phyloP scores from a whole-genome alignment of 1,140 invertebrate species.

The Centruroides sculpturatus region DNA sequence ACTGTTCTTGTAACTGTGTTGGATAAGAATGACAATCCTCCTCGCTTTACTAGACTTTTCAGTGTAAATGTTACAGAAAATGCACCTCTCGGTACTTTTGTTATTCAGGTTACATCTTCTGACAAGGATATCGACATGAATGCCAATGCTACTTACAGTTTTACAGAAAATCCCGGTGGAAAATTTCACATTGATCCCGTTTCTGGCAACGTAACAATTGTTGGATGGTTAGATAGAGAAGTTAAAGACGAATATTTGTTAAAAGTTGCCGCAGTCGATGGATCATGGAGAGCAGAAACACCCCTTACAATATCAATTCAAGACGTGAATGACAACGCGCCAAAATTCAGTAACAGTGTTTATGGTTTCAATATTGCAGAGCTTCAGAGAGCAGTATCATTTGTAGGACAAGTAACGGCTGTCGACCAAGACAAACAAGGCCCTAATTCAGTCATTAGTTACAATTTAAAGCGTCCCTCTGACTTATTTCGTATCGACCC shows the following conservation, averaged over 20 bases:
- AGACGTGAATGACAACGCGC: conserved; percentile 88
- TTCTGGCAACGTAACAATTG: conserved; percentile 81
- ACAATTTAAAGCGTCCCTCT: conserved; percentile 74
- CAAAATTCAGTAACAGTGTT: conserved; percentile 70
- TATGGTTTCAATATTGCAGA: conserved; percentile 86
- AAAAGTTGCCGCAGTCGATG: conserved; percentile 72
- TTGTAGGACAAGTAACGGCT: conserved; percentile 76
- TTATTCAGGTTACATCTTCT: conserved; percentile 78
- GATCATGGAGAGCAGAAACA: conserved; percentile 75
- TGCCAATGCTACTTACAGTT: conserved; percentile 74
- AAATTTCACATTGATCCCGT: conserved; percentile 77
- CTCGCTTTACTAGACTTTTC: conserved; percentile 78
- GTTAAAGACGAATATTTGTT: conserved; percentile 78
- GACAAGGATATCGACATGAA: conserved; percentile 75
- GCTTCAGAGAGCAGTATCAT: conserved; percentile 54
- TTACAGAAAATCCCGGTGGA: conserved; percentile 70
- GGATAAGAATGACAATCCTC: conserved; percentile 91
- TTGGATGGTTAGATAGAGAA: conserved; percentile 67
- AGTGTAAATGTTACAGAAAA: conserved; percentile 93
- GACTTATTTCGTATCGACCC: conserved; percentile 81
- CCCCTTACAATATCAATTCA: conserved; percentile 81
- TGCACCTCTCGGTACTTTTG: conserved; percentile 75
- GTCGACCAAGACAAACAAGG: conserved; percentile 80
- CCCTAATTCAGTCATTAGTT: conserved; percentile 85
- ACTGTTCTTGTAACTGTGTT: conserved; percentile 67